Evolutionary conservation across 1,140 invertebrate genomes (phyloP).

Genomic region (Aphelinus atriplicis): DNA sequence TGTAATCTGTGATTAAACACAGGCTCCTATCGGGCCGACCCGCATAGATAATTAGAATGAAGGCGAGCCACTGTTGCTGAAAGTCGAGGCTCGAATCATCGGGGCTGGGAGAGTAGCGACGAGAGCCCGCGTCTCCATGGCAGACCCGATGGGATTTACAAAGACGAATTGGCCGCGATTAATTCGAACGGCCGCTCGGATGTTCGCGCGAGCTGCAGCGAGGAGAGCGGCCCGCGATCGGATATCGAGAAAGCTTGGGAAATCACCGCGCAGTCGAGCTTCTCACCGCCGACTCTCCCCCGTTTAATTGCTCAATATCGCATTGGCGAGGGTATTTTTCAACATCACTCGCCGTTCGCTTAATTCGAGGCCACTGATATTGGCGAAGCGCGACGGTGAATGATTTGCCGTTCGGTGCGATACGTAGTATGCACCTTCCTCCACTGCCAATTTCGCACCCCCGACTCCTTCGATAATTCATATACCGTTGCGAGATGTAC

Average conservation of each 20-base stretch:
- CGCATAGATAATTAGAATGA: constrained; percentile 45
- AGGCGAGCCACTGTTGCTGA: constrained; percentile 22
- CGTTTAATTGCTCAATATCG: background rate
- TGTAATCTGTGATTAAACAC: constrained; percentile 46
- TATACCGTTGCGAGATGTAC: too few species aligned
- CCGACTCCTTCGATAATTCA: too few species aligned
- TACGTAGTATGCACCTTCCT: too few species aligned
- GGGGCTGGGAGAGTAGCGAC: background rate
- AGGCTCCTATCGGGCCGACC: constrained; percentile 23
- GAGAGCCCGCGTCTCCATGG: background rate
- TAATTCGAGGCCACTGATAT: too few species aligned
- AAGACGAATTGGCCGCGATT: constrained; percentile 21
- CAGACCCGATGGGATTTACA: constrained; percentile 19
- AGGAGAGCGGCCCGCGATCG: background rate
- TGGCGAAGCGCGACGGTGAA: too few species aligned
- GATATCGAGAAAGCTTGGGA: background rate
- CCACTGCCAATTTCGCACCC: too few species aligned
- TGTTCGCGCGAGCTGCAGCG: too few species aligned
- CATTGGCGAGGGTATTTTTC: background rate
- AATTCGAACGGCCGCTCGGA: background rate
- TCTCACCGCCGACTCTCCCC: background rate
- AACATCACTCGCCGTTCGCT: too few species aligned
- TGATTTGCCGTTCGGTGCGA: too few species aligned
- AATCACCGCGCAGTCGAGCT: background rate
- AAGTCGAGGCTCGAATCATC: constrained; percentile 19